Evolutionary conservation across 1,140 invertebrate genomes (phyloP).

Genomic region (Apolygus lucorum): DNA sequence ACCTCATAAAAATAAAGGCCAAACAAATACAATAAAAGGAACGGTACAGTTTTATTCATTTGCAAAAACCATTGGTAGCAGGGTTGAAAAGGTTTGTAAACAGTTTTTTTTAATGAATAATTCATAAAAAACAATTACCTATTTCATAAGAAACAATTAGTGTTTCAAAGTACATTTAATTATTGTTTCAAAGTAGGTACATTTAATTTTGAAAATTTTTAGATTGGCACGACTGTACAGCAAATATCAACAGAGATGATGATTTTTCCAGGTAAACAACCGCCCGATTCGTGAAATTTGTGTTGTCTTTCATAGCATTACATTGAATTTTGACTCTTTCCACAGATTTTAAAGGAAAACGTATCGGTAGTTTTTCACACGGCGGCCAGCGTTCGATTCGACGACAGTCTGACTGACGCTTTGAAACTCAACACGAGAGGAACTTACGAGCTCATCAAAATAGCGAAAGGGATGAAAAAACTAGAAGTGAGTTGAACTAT

Average conservation of each 20-base stretch:
- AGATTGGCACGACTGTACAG: background rate
- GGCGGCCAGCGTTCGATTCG: background rate
- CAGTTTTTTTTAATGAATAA: too few relatives aligned
- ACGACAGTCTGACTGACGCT: background rate
- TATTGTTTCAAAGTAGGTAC: too few relatives aligned
- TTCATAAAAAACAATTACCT: too few relatives aligned
- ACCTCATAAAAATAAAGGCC: background rate
- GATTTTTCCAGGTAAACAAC: too few relatives aligned
- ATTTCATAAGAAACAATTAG: too few relatives aligned
- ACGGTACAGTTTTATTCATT: constrained; percentile 36
- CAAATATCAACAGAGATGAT: too few relatives aligned
- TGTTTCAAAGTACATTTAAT: too few relatives aligned
- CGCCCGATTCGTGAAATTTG: too few relatives aligned
- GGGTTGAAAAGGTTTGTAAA: too few relatives aligned
- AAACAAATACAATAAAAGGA: background rate
- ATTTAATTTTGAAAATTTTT: background rate
- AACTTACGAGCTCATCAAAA: background rate
- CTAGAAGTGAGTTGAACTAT: too few relatives aligned
- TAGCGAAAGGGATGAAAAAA: background rate
- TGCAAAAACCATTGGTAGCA: background rate
- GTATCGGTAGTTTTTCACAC: background rate
- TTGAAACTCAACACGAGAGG: background rate
- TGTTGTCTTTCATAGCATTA: too few relatives aligned
- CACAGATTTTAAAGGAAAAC: background rate
- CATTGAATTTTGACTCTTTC: too few relatives aligned